Evolutionary conservation across 2,888 invertebrate species (phyloP), one percentile per base, ranked within the genome.

Genomic region (Ischnus inquisitorius): DNA sequence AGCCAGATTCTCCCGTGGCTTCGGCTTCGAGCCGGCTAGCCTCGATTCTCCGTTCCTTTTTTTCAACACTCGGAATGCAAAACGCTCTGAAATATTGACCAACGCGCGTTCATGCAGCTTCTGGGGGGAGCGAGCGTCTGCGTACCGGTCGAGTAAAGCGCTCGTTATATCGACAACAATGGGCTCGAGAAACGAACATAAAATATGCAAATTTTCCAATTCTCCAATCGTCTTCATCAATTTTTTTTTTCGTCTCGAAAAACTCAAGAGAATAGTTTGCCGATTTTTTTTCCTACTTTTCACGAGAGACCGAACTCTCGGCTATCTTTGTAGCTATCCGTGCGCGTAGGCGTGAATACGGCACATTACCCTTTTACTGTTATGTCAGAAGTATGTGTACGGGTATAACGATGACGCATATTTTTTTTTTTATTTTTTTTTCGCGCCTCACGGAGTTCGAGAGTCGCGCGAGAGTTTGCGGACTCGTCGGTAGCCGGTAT

Each of bases 391-490:
- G 72, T 43, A 78, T 48, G 67, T 65, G 57, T 78, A 67, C 62
- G 48, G 46, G 80, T 77, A 77, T 81, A 54, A 78, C 46, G 60
- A 78, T 84, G 78, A 78, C 72, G 72, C 46, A 68, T 51, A 62
- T 51, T 57, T 67, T 39, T 67, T 43, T 57, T 65, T 41, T 16
- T 43, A 10, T 68, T 54, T 46, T 57, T 71, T 57, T 48, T 68
- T 43, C 28, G 34, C 28, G 25, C 69, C 51, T 68, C 34, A 51
- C 72, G 41, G 60, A 10, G 57, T 39, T 34, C 16, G 62, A 68
- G 78, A 78, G 74, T 74, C 80, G 81, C 64, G 71, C 22, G 84
- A 81, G 84, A 81, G 81, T 71, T 81, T 75, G 80, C 67, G 72
- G 39, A 54, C 69, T 43, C 16, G 57, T 60, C 57, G 65, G 81